Conservation (phyloP, 2,888 invertebrate species). For the Tiliacea citrago region DNA sequence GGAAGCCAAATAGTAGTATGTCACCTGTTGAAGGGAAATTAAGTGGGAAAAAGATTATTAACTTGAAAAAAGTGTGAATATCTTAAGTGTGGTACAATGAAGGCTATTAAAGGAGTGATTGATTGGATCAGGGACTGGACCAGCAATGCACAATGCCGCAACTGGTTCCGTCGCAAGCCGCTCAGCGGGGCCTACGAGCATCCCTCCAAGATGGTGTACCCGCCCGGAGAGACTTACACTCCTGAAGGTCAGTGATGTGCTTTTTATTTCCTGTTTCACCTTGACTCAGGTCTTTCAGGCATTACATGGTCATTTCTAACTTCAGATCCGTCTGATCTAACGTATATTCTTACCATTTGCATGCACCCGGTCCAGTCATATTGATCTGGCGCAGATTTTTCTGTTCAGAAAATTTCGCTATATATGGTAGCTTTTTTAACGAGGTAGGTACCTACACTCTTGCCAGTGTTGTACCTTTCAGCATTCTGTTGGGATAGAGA, state of each 20-base stretch:
- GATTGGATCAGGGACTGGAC: constrained; percentile 94
- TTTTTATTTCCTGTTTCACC: neutral
- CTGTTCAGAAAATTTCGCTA: too few species aligned
- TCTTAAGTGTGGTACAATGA: constrained; percentile 18
- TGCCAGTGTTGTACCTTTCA: too few species aligned
- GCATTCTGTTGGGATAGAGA: too few species aligned
- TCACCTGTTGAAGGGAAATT: constrained; percentile 35
- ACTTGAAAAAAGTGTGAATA: constrained; percentile 10
- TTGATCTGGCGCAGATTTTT: too few species aligned
- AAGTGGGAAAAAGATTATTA: constrained; percentile 13
- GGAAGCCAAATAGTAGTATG: constrained; percentile 42
- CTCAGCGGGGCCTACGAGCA: constrained; percentile 96
- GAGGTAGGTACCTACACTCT: too few species aligned
- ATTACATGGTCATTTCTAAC: too few species aligned
- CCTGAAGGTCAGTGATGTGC: constrained; percentile 91
- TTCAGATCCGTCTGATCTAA: too few species aligned
- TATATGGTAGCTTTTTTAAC: too few species aligned
- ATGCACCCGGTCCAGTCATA: too few species aligned
- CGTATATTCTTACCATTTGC: too few species aligned
- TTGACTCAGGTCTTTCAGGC: neutral
- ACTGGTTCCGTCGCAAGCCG: constrained; percentile 96
- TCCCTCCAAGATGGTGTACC: constrained; percentile 98
- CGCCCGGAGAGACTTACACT: constrained; percentile 95
- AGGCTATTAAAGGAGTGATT: constrained; percentile 57
- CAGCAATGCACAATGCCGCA: constrained; percentile 96